Conservation (phyloP, 23 tunicate genomes). For the Ciona savignyi region DNA sequence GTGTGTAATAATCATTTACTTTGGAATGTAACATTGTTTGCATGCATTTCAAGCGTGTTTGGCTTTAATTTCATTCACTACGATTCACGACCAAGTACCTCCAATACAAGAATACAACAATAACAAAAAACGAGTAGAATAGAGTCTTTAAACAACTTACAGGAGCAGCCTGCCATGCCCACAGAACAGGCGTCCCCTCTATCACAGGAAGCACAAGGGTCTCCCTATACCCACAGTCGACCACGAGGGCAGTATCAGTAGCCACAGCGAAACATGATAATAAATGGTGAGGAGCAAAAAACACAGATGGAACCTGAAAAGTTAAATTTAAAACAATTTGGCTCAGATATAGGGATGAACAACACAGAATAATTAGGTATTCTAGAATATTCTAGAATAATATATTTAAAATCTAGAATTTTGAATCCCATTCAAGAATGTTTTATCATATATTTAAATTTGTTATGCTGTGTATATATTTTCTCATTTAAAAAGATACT, state of each 20-base stretch:
- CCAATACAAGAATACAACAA: too few relatives aligned
- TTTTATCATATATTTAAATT: too few relatives aligned
- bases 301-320: conserved; percentile 69
- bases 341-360: neutral
- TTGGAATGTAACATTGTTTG: too few relatives aligned
- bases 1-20: too few relatives aligned
- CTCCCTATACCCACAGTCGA: conserved; percentile 71
- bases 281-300: conserved; percentile 77
- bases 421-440: too few relatives aligned
- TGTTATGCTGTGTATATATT: too few relatives aligned
- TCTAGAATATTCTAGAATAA: too few relatives aligned
- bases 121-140: neutral
- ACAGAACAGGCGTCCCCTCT: conserved; percentile 67
- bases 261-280: conserved; percentile 83
- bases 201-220: conserved; percentile 60
- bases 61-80: too few relatives aligned
- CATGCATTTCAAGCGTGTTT: too few relatives aligned
- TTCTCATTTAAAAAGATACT: neutral
- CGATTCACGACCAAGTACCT: too few relatives aligned
- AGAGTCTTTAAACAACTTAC: conserved; percentile 24
- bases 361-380: too few relatives aligned
- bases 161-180: conserved; percentile 91
- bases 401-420: too few relatives aligned
- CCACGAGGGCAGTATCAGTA: conserved; percentile 54
- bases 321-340: neutral